Base-by-base conservation (phyloP, 2,888 invertebrate species). In the Eristalis pertinax region DNA sequence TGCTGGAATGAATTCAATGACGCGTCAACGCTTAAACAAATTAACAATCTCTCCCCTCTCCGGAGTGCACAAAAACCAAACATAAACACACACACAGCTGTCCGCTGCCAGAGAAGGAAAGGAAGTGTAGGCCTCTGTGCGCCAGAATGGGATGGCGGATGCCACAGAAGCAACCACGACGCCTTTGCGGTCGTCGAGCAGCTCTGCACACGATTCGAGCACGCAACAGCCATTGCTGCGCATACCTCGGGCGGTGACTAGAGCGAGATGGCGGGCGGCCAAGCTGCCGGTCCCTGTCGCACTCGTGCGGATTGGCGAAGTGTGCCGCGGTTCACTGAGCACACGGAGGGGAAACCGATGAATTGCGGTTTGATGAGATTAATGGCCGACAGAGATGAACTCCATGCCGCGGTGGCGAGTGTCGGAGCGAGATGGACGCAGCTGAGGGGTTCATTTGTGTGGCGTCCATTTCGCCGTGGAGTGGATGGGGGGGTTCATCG, bases 371-470 rank as follows among this genome's bases (percentile, higher is more conserved):
- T 22, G 78, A 83, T 79, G 62, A 65, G 64, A 80, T 87, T 76
- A 87, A 87, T 84, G 84, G 84, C 84, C 87, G 87, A 84, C 84
- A 10, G 68, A 79, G 73, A 84, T 84, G 84, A 84, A 84, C 75
- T 2, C 8, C 50, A 50, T 64, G 75, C 67, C 67, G 62, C 43
- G 11, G 22, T 19, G 13, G 43, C 72, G 29, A 1, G 1, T 24
- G 29, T 15, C 13, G 10, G 63, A 35, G 13, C 8, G 63, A 75
- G 64, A 11, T 67, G 43, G 58, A 63, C 11, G 3, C 62, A 60
- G 22, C 24, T 26, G 19, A 38, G 10, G 5, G 4, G 76, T 13
- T 32, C 43, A 19, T 13, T 10, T 2, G 26, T 10, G 3, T 38
- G 5, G 41, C 2, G 19, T 58, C 29, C 15, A 26, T 78, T 60